Evolutionary conservation across 2,797 vertebrate genomes (phyloP).

Genomic region (Leptoclinus maculatus): DNA sequence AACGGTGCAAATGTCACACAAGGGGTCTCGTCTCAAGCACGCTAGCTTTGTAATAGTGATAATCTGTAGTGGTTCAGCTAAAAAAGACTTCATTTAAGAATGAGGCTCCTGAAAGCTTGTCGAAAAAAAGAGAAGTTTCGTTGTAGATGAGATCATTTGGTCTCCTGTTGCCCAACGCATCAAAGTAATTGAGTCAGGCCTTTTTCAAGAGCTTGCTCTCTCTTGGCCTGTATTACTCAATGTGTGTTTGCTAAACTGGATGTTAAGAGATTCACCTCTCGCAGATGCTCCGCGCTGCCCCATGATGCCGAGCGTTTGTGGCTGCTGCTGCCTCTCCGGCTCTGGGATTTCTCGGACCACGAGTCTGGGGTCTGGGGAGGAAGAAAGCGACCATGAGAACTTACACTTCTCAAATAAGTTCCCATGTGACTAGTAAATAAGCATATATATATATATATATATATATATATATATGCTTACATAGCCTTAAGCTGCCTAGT

Average conservation of each 20-base stretch:
- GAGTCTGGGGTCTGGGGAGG: conserved; percentile 86
- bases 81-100: background rate
- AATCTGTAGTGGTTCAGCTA: background rate
- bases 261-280: conserved; percentile 81
- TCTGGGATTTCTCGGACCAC: conserved; percentile 83
- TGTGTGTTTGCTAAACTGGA: background rate
- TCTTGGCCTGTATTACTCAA: background rate
- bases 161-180: conserved; percentile 52
- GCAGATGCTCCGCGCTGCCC: conserved; percentile 88
- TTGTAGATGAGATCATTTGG: conserved; percentile 49
- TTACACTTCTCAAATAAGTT: background rate
- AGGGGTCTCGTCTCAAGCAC: background rate
- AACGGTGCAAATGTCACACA: background rate
- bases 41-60: background rate
- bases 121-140: conserved; percentile 48
- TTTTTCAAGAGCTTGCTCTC: background rate
- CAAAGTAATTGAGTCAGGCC: conserved; percentile 28
- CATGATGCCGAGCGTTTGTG: conserved; percentile 92
- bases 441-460: no score
- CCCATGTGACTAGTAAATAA: background rate
- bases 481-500: background rate
- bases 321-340: conserved; percentile 66
- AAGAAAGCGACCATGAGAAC: conserved; percentile 12
- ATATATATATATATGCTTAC: no score
- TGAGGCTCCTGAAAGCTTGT: background rate